Evolutionary conservation across 1,140 invertebrate species (phyloP).

Genomic region (Helicorthomorpha holstii): DNA sequence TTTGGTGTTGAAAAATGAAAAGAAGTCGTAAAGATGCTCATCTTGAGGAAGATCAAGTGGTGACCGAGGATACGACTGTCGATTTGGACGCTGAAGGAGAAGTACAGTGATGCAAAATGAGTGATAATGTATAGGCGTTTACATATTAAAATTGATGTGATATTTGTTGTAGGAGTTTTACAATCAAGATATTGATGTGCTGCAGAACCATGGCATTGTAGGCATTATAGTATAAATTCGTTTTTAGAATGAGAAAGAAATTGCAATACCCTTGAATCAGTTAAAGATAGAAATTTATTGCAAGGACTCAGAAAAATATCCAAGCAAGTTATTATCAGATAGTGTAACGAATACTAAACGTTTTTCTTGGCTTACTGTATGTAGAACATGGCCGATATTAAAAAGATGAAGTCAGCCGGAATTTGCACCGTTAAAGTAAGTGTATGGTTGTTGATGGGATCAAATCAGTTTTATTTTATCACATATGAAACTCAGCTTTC

Average conservation of each 20-base stretch:
- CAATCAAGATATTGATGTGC: slow-evolving; percentile 32
- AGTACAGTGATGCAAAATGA: too few relatives aligned
- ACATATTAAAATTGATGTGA: too few relatives aligned
- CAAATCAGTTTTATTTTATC: not conserved
- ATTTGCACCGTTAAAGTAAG: slow-evolving; percentile 51
- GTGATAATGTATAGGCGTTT: too few relatives aligned
- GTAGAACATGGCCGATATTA: slow-evolving; percentile 45
- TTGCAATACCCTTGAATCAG: not conserved
- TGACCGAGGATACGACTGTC: too few relatives aligned
- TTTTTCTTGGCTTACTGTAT: not conserved
- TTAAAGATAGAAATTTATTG: not conserved
- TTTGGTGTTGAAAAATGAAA: too few relatives aligned
- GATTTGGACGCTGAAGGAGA: too few relatives aligned
- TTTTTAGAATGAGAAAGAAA: not conserved
- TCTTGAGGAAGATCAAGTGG: too few relatives aligned
- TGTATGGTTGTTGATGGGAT: too few relatives aligned
- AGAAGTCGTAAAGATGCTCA: too few relatives aligned
- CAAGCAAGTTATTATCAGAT: not conserved
- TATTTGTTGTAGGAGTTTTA: slow-evolving; percentile 30
- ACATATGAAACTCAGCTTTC: not conserved
- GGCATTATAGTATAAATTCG: slow-evolving; percentile 13
- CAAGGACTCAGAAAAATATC: not conserved
- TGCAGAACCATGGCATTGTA: slow-evolving; percentile 36
- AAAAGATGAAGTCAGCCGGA: slow-evolving; percentile 54
- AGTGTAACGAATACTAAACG: too few relatives aligned